These are phyloP conservation scores for Chaetophractus vellerosus DNA, from an alignment of 2,797 vertebrate genomes.

Conservation along the genomic window DNA sequence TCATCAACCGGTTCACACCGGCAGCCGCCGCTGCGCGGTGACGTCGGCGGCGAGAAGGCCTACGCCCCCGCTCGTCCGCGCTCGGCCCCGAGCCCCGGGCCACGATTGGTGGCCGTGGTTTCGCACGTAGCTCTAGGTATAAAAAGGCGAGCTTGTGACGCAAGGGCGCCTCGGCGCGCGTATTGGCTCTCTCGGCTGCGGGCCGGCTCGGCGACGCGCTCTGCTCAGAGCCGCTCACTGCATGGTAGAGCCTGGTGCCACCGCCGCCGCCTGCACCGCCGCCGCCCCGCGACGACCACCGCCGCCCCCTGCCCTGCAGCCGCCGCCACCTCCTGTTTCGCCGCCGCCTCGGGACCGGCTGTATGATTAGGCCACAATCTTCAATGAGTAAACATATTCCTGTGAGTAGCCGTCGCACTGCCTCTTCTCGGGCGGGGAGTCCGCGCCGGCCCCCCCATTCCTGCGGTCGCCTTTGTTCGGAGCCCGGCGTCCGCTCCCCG, in stretches of 20 bases:
- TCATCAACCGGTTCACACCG: slow-evolving; percentile 86
- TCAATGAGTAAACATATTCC: slow-evolving; percentile 99
- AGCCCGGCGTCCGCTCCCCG: neutral
- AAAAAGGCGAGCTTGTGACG: slow-evolving; percentile 82
- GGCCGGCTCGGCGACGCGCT: slow-evolving; percentile 75
- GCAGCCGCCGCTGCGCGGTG: slow-evolving; percentile 74
- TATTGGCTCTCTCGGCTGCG: slow-evolving; percentile 79
- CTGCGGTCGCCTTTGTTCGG: slow-evolving; percentile 73
- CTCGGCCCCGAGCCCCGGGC: neutral
- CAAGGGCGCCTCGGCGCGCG: slow-evolving; percentile 59
- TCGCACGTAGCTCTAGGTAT: slow-evolving; percentile 57
- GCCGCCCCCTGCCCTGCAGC: slow-evolving; percentile 87
- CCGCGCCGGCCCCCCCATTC: neutral
- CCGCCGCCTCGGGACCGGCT: slow-evolving; percentile 95
- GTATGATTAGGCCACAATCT: slow-evolving; percentile 99
- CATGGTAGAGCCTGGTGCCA: slow-evolving; percentile 80
- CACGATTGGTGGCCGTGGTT: slow-evolving; percentile 87
- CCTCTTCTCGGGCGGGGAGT: neutral
- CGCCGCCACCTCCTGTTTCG: slow-evolving; percentile 87
- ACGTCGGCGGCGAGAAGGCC: slow-evolving; percentile 65
- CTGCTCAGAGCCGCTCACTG: slow-evolving; percentile 72
- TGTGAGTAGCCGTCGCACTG: slow-evolving; percentile 92
- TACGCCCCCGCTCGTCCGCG: slow-evolving; percentile 51
- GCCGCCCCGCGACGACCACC: slow-evolving; percentile 84
- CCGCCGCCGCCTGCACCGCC: slow-evolving; percentile 85